Evolutionary conservation across 2,888 invertebrate species (phyloP), one percentile per base, ranked within the genome.

Genomic region (Lamellibrachia satsuma): DNA sequence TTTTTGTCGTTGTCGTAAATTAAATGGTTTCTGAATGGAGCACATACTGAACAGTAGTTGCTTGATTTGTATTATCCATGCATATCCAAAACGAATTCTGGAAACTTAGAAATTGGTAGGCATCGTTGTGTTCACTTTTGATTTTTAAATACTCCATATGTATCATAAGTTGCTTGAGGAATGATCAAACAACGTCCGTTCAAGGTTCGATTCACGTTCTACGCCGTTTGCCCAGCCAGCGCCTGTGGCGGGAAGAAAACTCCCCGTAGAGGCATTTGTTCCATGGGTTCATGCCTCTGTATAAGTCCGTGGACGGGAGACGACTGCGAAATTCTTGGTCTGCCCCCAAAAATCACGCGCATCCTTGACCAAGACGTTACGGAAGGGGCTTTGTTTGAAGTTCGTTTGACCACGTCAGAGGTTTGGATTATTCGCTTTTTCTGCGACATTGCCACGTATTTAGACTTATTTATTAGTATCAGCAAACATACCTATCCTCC

Each of bases 201-300:
- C 55, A 92, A 94, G 94, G 92, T 94, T 6, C 75, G 51, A 3
- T 94, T 92, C 75, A 93, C 92, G 60, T 94, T 92, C 92, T 94
- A 93, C 90, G 92, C 93, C 27, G 92, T 93, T 39, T 95, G 95
- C 92, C 94, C 94, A 15, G 90, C 93, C 3, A 93, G 94, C 92
- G 92, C 94, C 2, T 95, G 95, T 92, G 94, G 94, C 3, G 93
- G 93, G 8, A 90, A 92, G 22, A 91, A 92, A 9, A 90, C 39
- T 9, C 94, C 94, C 15, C 91, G 94, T 7, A 93, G 92, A 51
- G 95, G 95, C 11, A 93, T 93, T 39, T 95, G 95, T 93, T 91
- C 94, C 22, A 93, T 94, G 93, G 95, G 95, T 90, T 92, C 92
- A 8, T 95, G 95, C 93, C 91, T 93, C 11, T 95, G 95, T 92